Evolutionary conservation across 35 echinoderm and acorn worm genomes (phyloP), one percentile per base, ranked within the genome.

Genomic region (Patiria miniata): DNA sequence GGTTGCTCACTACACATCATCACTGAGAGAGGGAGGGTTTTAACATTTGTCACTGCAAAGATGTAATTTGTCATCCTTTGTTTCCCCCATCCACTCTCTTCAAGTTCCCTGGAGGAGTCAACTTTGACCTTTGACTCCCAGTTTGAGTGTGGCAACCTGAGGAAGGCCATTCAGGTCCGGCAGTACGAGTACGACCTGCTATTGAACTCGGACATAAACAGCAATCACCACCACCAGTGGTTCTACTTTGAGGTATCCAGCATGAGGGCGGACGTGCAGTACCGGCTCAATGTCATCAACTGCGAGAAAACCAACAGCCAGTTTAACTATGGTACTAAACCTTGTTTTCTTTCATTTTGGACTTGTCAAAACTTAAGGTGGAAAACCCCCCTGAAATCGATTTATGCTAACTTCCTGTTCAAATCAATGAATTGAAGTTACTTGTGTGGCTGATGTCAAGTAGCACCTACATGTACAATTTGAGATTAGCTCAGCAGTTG

Each of bases 211-310:
- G 96, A 99, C 59, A 90, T 99, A 59, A 99, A 99, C 90, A 92
- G 86, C 37, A 99, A 94, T 51, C 96, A 99, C 56, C 93, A 98
- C 59, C 96, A 99, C 61, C 96, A 99, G 57, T 99, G 96, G 96
- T 99, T 99, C 69, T 99, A 99, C 88, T 99, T 99, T 88, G 87
- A 90, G 38, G 61, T 99, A 55, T 92, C 89, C 22, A 91, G 84
- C 79, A 99, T 89, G 68, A 91, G 83, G 82, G 77, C 96, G 0
- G 89, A 86, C 19, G 86, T 92, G 17, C 57, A 77, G 0, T 94
- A 99, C 39, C 53, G 96, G 28, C 87, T 99, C 57, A 99, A 99
- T 19, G 59, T 92, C 16, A 81, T 99, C 86, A 99, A 99, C 92
- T 99, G 89, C 69, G 92, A 95, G 89, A 99, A 99, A 58, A 55